Conservation (phyloP, 1,140 invertebrate genomes). For the Globodera ellingtonae region DNA sequence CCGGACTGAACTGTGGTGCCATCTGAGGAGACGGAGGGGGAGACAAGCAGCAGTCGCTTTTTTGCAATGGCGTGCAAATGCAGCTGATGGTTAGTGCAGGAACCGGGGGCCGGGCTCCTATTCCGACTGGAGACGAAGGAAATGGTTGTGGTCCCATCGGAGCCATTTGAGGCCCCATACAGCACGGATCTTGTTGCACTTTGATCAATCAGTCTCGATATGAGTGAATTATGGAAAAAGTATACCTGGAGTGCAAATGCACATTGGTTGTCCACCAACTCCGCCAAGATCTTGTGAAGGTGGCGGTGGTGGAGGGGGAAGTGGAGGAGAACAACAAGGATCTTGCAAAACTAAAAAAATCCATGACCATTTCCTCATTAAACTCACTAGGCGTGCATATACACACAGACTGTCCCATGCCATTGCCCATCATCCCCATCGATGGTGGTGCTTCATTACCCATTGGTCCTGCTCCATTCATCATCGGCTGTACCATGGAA, state of each 20-base stretch:
- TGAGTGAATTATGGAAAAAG: not conserved
- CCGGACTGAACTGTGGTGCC: not conserved
- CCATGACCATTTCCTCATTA: not conserved
- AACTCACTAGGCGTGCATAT: constrained; percentile 16
- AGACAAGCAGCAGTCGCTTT: constrained; percentile 10
- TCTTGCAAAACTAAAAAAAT: constrained; percentile 16
- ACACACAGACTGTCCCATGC: not conserved
- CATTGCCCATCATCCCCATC: not conserved
- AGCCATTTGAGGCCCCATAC: not conserved
- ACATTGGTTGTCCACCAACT: constrained; percentile 4
- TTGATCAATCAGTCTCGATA: not conserved
- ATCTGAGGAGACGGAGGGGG: constrained; percentile 12
- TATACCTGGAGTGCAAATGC: constrained; percentile 1
- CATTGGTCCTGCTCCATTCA: constrained; percentile 8
- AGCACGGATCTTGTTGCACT: constrained; percentile 8
- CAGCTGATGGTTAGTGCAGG: constrained; percentile 26
- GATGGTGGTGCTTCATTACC: not conserved
- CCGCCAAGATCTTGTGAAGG: not conserved
- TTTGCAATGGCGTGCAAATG: constrained; percentile 23
- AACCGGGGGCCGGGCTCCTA: constrained; percentile 1
- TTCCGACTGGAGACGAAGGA: not conserved
- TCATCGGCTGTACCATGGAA: not conserved
- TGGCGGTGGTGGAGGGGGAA: not conserved
- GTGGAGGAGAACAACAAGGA: constrained; percentile 8
- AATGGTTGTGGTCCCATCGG: not conserved